Percentiles rank a stretch among this genome's conserved stretches.
Conservation (phyloP, 2,888 invertebrate species). For the Nyleta sp. region DNA sequence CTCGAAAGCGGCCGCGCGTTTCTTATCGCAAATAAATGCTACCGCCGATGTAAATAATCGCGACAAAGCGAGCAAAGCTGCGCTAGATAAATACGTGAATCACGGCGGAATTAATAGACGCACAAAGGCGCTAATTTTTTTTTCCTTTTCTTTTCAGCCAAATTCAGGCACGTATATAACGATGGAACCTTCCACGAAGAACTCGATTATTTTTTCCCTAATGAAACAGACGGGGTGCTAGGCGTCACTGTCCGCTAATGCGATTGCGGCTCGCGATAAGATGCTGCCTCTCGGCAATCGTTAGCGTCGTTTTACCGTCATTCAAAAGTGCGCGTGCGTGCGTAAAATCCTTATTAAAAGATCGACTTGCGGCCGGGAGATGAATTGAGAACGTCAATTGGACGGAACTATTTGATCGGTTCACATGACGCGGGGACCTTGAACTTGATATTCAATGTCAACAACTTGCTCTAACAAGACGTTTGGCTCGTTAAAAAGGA, state of each 20-base stretch:
- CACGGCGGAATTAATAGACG: not conserved
- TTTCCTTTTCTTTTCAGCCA: not conserved
- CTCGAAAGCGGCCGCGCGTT: too few species aligned
- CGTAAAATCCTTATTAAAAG: slow-evolving; percentile 59
- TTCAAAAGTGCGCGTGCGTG: slow-evolving; percentile 41
- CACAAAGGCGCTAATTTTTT: not conserved
- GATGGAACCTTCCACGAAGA: slow-evolving; percentile 57
- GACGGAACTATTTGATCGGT: slow-evolving; percentile 14
- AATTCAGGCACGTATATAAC: slow-evolving; percentile 45
- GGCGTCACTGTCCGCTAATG: slow-evolving; percentile 80
- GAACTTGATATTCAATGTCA: slow-evolving; percentile 11
- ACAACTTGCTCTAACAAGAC: slow-evolving; percentile 2
- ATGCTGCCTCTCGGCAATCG: slow-evolving; percentile 76
- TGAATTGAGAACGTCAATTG: slow-evolving; percentile 23
- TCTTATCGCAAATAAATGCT: too few species aligned
- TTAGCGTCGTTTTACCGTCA: slow-evolving; percentile 74
- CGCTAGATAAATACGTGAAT: not conserved
- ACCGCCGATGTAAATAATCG: too few species aligned
- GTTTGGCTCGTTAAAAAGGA: slow-evolving; percentile 9
- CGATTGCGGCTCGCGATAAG: slow-evolving; percentile 79
- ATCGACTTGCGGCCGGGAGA: slow-evolving; percentile 23
- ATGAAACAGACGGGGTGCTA: slow-evolving; percentile 76
- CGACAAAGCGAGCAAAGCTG: too few species aligned
- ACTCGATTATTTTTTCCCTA: slow-evolving; percentile 71
- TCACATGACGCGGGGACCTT: slow-evolving; percentile 22